Evolutionary conservation across 1,140 invertebrate species (phyloP), one percentile per base, ranked within the genome.

Genomic region (Drosophila bifasciata): DNA sequence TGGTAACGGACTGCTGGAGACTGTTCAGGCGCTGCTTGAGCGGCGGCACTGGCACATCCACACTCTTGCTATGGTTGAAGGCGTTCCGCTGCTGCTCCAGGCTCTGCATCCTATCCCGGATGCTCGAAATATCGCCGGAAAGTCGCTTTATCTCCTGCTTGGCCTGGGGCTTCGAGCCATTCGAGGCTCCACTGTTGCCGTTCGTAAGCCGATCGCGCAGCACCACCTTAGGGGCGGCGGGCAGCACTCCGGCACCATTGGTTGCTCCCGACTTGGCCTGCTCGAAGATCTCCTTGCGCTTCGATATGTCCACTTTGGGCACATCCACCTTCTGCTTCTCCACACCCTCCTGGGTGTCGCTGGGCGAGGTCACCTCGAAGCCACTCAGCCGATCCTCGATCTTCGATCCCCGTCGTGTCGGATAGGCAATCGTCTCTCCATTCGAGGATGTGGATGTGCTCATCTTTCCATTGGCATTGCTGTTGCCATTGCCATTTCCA

Each of bases 211-310:
- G 79, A 28, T 90, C 89, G 5, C 89, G 79, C 17, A 90, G 21
- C 15, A 90, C 78, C n/a, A 89, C 45, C n/a, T 79, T 79, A 7
- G 88, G 71, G 11, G 70, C 63, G 6, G 53, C 56, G 6, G 59
- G 19, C 55, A 28, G 19, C 25, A 23, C 44, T 43, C n/a, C 32
- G 41, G 49, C 59, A 43, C 58, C 71, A 36, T 76, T 67, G 6
- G 16, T 5, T 7, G 60, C 68, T 92, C 84, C 93, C 92, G 72
- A 93, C 64, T 73, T 80, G 58, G 51, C 62, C 56, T 75, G 95
- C 90, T 97, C 96, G 77, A 97, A 97, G 44, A 97, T 94, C 90
- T 96, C 95, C 71, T 96, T 94, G 74, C 96, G 93, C 91, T 97
- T 96, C 48, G 94, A 93, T 64, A 97, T 95, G 86, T 97, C 95